phyloP scores from a whole-genome alignment of 2,888 invertebrate genomes.

The Drosophila differens region DNA sequence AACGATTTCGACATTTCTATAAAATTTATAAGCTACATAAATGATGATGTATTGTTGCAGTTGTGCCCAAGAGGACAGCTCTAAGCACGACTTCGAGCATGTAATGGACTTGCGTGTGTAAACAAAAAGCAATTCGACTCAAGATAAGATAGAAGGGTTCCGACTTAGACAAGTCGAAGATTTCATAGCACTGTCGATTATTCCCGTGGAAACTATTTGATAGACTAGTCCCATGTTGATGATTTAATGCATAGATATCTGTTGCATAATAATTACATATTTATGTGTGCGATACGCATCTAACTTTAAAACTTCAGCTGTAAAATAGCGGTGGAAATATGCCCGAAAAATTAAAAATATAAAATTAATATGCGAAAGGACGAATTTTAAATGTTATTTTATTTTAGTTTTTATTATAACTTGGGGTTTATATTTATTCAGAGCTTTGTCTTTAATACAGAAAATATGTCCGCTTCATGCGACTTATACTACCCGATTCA shows the following conservation, averaged over 20 bases:
- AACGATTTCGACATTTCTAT: conserved; percentile 30
- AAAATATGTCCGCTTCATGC: too few species aligned
- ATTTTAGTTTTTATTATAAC: too few species aligned
- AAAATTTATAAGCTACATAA: conserved; percentile 59
- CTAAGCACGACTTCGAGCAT: conserved; percentile 3
- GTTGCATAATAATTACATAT: neutral
- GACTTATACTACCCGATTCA: too few species aligned
- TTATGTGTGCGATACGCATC: neutral
- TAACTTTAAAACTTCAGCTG: neutral
- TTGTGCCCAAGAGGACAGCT: conserved; percentile 31
- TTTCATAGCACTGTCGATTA: neutral
- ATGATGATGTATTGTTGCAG: conserved; percentile 69
- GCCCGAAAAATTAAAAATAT: neutral
- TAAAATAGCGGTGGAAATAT: neutral
- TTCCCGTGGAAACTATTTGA: neutral
- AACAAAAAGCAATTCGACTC: neutral
- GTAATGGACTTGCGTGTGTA: conserved; percentile 36
- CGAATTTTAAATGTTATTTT: neutral
- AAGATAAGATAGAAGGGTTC: neutral
- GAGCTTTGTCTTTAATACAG: too few species aligned
- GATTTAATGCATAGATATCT: neutral
- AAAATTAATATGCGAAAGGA: too few species aligned
- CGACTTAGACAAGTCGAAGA: neutral
- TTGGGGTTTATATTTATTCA: too few species aligned
- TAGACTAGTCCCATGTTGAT: neutral